These are phyloP conservation scores for Cataglyphis albicans DNA, from an alignment of 2,888 invertebrate species.

Conservation along the genomic window DNA sequence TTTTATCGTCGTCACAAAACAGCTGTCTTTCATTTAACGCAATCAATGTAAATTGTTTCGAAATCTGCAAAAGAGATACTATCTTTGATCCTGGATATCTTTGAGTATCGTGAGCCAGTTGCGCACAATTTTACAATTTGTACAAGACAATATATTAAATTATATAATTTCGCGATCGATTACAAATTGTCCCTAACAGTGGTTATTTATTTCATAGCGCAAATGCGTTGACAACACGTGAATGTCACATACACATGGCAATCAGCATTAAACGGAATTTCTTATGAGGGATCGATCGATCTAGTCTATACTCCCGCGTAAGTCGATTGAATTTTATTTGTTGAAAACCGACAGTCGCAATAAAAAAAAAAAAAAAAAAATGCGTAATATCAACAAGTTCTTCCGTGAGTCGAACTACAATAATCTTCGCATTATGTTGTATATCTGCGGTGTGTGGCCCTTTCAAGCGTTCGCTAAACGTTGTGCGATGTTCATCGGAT, in stretches of 20 bases:
- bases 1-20: not conserved
- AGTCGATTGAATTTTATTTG: not conserved
- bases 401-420: slow-evolving; percentile 20
- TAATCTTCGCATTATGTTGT: not conserved
- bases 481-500: not conserved
- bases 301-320: not conserved
- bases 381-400: slow-evolving; percentile 4
- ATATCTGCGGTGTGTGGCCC: not conserved
- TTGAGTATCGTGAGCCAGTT: not conserved
- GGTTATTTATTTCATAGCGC: not conserved
- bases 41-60: not conserved
- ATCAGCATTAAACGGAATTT: slow-evolving; percentile 12
- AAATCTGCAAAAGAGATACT: not conserved
- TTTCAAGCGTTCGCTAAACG: slow-evolving; percentile 12
- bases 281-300: not conserved
- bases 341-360: not conserved
- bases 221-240: not conserved
- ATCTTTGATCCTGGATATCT: not conserved
- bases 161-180: slow-evolving; percentile 12
- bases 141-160: not conserved
- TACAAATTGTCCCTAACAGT: not conserved
- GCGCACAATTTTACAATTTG: slow-evolving; percentile 6
- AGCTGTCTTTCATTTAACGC: not conserved
- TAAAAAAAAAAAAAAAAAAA: not conserved
- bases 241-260: not conserved